A percentile compares a stretch with the other conserved stretches of the same genome.
phyloP scores from a whole-genome alignment of 1,140 invertebrate genomes.

The Metaphire vulgaris region DNA sequence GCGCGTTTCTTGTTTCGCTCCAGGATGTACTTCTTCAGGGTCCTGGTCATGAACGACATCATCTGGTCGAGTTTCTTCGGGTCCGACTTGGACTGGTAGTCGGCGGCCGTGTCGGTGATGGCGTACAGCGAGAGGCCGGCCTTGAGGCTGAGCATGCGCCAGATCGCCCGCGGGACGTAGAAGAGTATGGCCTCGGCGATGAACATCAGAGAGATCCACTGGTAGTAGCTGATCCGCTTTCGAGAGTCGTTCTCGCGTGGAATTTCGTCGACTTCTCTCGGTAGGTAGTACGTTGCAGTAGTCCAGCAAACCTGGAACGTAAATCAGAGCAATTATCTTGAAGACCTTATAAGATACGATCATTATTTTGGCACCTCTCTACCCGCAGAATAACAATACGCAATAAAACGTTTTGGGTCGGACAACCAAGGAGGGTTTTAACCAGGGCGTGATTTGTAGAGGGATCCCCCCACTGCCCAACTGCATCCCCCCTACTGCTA shows the following conservation, averaged over 20 bases:
- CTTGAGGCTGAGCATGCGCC: slow-evolving; percentile 49
- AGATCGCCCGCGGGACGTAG: slow-evolving; percentile 71
- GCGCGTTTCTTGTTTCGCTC: slow-evolving; percentile 30
- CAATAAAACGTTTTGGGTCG: too few relatives aligned
- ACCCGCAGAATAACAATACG: too few relatives aligned
- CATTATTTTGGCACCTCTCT: too few relatives aligned
- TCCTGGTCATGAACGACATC: slow-evolving; percentile 47
- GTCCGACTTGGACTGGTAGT: slow-evolving; percentile 20
- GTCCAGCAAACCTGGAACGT: slow-evolving; percentile 50
- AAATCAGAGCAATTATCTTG: too few relatives aligned
- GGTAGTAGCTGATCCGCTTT: slow-evolving; percentile 73
- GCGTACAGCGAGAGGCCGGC: slow-evolving; percentile 39
- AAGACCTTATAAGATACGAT: too few relatives aligned
- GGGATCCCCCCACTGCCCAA: too few relatives aligned
- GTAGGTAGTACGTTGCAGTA: slow-evolving; percentile 53
- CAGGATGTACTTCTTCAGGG: slow-evolving; percentile 48
- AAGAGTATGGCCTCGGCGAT: slow-evolving; percentile 83
- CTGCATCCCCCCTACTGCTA: too few relatives aligned
- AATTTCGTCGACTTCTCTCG: slow-evolving; percentile 50
- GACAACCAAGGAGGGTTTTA: too few relatives aligned
- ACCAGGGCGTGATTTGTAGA: too few relatives aligned
- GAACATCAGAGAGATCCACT: slow-evolving; percentile 87
- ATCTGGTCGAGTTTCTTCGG: slow-evolving; percentile 44
- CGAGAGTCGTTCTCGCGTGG: slow-evolving; percentile 35
- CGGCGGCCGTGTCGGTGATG: slow-evolving; percentile 28